Evolutionary conservation across 2,888 invertebrate species (phyloP).

Genomic region (Sipunculus nudus): DNA sequence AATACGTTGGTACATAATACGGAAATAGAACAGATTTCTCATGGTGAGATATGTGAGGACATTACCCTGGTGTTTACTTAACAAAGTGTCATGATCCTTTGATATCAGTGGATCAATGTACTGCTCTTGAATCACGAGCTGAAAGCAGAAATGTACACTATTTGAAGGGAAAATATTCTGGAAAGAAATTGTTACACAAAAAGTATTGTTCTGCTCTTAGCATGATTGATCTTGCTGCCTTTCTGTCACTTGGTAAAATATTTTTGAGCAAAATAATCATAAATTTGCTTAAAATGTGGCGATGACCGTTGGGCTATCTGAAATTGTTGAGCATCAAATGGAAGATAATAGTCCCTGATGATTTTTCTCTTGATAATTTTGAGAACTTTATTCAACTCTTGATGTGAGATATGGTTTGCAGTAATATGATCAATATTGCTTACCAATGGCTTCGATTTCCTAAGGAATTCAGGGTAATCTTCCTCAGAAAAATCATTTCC

Average conservation of each 20-base stretch:
- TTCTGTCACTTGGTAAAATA: not conserved
- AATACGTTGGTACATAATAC: slow-evolving; percentile 1
- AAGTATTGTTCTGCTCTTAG: not conserved
- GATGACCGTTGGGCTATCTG: not conserved
- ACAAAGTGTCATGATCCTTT: not conserved
- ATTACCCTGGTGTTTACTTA: not conserved
- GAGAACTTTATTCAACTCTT: not conserved
- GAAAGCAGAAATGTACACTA: not conserved
- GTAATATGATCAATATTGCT: not conserved
- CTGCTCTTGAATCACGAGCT: no score
- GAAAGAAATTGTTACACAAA: not conserved
- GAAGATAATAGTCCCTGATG: not conserved
- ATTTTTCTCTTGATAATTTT: not conserved
- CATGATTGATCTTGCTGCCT: not conserved
- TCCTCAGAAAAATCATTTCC: no score
- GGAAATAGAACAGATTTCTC: not conserved
- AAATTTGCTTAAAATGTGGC: not conserved
- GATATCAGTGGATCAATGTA: not conserved
- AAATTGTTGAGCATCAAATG: not conserved
- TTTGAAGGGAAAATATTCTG: not conserved
- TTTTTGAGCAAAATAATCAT: not conserved
- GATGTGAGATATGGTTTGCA: not conserved
- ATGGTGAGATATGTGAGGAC: not conserved
- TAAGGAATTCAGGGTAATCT: no score
- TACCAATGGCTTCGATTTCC: no score